These are phyloP conservation scores for Chrysaora quinquecirrha DNA, from an alignment of 30 jellyfish, hydroid and myxozoan genomes.

Conservation along the genomic window DNA sequence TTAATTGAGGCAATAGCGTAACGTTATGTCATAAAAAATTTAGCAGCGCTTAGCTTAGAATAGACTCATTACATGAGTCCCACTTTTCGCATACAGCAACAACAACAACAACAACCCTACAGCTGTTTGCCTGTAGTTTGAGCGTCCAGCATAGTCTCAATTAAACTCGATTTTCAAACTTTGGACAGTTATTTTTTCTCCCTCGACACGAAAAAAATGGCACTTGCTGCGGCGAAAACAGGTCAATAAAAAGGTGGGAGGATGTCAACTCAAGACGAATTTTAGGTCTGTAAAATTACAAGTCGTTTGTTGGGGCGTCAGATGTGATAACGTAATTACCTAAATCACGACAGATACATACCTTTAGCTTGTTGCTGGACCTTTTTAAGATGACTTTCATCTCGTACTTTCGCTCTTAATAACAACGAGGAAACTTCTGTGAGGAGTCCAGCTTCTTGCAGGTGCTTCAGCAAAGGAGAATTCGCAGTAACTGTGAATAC, in stretches of 20 bases:
- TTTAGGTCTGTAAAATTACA: too few relatives aligned
- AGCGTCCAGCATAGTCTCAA: too few relatives aligned
- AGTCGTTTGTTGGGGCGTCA: too few relatives aligned
- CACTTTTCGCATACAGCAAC: too few relatives aligned
- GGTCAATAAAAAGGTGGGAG: not conserved
- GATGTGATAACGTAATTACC: too few relatives aligned
- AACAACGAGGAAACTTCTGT: constrained; percentile 91
- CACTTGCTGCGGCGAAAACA: not conserved
- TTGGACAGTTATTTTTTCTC: too few relatives aligned
- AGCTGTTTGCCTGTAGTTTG: too few relatives aligned
- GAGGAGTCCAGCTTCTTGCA: constrained; percentile 96
- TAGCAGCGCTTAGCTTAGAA: not conserved
- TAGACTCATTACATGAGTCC: too few relatives aligned
- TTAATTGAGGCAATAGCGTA: not conserved
- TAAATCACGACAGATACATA: too few relatives aligned
- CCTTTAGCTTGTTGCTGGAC: constrained; percentile 98
- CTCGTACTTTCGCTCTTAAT: constrained; percentile 94
- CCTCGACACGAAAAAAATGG: not conserved
- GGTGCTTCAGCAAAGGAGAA: constrained; percentile 87
- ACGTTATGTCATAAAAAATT: not conserved
- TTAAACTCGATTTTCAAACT: not conserved
- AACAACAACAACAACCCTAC: too few relatives aligned
- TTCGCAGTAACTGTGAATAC: constrained; percentile 61
- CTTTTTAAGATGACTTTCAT: constrained; percentile 89
- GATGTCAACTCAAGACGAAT: too few relatives aligned